phyloP scores from a whole-genome alignment of 1,140 invertebrate genomes.

The Drosophila erecta region DNA sequence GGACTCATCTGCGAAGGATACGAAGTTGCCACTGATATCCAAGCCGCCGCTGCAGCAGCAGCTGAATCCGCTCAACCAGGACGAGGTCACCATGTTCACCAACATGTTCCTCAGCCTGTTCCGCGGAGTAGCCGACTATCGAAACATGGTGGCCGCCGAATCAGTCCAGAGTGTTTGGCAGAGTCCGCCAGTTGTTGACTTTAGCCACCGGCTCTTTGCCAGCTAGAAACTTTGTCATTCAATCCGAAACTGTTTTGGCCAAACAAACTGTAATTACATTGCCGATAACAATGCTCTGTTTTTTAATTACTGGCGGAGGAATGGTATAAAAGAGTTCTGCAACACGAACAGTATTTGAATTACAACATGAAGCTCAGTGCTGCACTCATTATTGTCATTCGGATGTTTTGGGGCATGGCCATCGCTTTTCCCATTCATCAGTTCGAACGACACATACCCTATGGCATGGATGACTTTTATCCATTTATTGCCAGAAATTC shows the following conservation, averaged over 20 bases:
- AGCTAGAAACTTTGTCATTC: neutral
- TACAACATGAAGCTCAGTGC: neutral
- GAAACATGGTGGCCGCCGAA: conserved; percentile 61
- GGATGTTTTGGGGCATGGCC: neutral
- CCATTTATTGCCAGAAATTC: neutral
- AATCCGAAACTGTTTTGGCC: conserved; percentile 8
- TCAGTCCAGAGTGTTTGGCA: conserved; percentile 67
- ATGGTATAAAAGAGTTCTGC: conserved; percentile 3
- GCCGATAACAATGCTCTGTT: neutral
- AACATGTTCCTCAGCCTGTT: conserved; percentile 65
- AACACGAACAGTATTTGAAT: neutral
- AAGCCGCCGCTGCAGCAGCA: conserved; percentile 32
- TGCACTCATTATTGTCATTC: neutral
- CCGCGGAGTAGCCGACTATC: conserved; percentile 55
- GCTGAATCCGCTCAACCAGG: conserved; percentile 42
- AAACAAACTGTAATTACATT: conserved; percentile 13
- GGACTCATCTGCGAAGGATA: neutral
- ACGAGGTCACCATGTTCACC: conserved; percentile 59
- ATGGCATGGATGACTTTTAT: neutral
- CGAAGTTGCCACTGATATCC: conserved; percentile 41
- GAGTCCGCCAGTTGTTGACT: conserved; percentile 60
- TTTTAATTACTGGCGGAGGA: neutral
- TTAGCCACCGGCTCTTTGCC: conserved; percentile 58
- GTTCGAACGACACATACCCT: neutral
- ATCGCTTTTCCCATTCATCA: neutral